Conservation (phyloP, 2,113 vertebrate genomes). For the Drymodes brunneopygia region DNA sequence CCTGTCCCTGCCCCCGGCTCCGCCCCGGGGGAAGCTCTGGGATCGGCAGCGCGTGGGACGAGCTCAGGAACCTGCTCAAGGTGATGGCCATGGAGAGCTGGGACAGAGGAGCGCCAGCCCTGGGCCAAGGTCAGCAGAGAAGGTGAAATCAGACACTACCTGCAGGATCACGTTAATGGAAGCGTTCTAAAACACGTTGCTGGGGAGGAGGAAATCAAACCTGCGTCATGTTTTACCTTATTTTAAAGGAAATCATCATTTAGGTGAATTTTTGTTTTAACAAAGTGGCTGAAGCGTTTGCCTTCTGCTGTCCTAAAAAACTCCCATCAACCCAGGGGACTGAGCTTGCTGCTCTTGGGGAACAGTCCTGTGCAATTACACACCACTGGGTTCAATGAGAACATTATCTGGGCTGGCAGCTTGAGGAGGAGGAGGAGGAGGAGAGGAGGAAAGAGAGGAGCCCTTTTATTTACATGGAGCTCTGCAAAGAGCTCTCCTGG, state of each 20-base stretch:
- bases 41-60: fast-evolving
- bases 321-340: background rate
- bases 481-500: slow-evolving; percentile 39
- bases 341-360: background rate
- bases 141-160: background rate
- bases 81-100: fast-evolving
- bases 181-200: fast-evolving
- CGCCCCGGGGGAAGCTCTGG: background rate
- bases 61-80: background rate
- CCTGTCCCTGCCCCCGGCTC: background rate
- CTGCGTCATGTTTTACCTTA: background rate
- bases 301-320: background rate
- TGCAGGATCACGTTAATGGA: background rate
- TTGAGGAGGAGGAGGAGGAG: background rate
- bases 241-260: background rate
- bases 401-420: background rate
- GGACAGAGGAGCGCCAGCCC: background rate
- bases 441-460: background rate
- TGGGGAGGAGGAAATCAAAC: background rate
- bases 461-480: background rate
- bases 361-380: background rate
- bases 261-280: background rate
- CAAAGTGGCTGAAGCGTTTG: fast-evolving
- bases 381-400: background rate
- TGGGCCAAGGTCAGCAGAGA: background rate